Conservation (phyloP, 2,113 vertebrate genomes). For the Fukomys damarensis region DNA sequence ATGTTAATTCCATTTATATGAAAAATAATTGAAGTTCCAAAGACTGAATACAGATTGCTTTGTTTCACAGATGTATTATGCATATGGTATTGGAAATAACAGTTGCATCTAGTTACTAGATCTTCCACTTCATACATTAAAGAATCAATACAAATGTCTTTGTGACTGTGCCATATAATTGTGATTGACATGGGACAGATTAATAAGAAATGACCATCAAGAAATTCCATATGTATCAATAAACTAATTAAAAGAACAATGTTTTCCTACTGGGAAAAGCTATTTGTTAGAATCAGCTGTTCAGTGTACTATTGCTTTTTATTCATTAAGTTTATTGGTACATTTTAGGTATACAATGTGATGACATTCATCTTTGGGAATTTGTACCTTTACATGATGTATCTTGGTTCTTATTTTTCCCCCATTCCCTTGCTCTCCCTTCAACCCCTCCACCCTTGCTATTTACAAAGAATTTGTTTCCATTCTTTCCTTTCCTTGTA, state of each 20-base stretch:
- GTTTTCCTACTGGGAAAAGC: not conserved
- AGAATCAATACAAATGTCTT: not conserved
- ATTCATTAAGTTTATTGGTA: too few relatives aligned
- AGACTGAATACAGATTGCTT: slow-evolving; percentile 42
- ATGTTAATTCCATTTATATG: slow-evolving; percentile 11
- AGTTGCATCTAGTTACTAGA: not conserved
- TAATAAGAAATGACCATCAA: not conserved
- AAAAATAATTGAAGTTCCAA: slow-evolving; percentile 18
- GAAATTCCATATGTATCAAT: not conserved
- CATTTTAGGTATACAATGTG: too few relatives aligned
- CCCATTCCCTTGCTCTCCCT: too few relatives aligned
- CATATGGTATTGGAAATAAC: not conserved
- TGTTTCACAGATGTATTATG: slow-evolving; percentile 18
- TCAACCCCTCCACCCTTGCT: not conserved
- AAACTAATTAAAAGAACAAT: not conserved
- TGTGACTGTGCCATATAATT: not conserved
- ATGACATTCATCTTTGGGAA: too few relatives aligned
- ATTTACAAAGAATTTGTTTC: not conserved
- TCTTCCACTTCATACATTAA: not conserved
- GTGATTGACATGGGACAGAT: not conserved
- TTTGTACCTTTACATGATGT: too few relatives aligned
- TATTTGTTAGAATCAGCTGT: not conserved
- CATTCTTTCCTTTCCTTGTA: too few relatives aligned
- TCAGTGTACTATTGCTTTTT: not conserved
- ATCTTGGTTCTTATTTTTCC: too few relatives aligned